These are phyloP conservation scores for Rhinophrynus dorsalis DNA, from an alignment of 2,797 vertebrate genomes.

Conservation along the genomic window DNA sequence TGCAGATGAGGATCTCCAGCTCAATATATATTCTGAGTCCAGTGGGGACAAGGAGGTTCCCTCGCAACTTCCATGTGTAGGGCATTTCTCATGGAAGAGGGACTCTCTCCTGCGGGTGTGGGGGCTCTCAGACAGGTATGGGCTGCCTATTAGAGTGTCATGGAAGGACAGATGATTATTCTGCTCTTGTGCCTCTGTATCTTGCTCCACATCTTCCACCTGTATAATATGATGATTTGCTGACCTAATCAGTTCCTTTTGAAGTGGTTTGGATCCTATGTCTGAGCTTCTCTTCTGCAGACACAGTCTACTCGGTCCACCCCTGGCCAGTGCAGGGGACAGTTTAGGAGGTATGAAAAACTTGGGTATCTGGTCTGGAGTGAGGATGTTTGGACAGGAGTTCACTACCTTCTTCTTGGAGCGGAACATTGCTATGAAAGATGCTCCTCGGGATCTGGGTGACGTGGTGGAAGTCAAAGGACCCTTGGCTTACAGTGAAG, in stretches of 20 bases:
- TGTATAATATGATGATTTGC: neutral
- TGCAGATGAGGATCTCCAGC: constrained; percentile 45
- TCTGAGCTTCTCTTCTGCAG: neutral
- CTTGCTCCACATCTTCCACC: neutral
- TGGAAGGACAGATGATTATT: constrained; percentile 22
- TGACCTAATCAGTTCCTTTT: neutral
- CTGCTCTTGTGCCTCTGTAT: neutral
- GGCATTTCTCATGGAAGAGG: constrained; percentile 77
- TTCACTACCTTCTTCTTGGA: constrained; percentile 29
- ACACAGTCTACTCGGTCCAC: neutral
- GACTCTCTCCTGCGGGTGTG: constrained; percentile 91
- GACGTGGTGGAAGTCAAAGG: neutral
- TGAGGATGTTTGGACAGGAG: constrained; percentile 62
- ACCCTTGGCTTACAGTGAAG: too few species aligned
- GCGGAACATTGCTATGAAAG: constrained; percentile 39
- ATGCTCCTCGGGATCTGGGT: neutral
- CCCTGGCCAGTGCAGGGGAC: neutral
- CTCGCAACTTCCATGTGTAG: constrained; percentile 51
- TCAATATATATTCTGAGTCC: neutral
- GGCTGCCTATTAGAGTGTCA: constrained; percentile 50
- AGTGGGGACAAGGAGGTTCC: neutral
- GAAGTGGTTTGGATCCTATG: neutral
- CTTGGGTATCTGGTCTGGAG: constrained; percentile 62
- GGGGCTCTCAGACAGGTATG: constrained; percentile 78
- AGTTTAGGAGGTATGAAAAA: constrained; percentile 65